Base-by-base conservation (phyloP, 2,113 vertebrate genomes). In the Cyrtonyx montezumae region DNA sequence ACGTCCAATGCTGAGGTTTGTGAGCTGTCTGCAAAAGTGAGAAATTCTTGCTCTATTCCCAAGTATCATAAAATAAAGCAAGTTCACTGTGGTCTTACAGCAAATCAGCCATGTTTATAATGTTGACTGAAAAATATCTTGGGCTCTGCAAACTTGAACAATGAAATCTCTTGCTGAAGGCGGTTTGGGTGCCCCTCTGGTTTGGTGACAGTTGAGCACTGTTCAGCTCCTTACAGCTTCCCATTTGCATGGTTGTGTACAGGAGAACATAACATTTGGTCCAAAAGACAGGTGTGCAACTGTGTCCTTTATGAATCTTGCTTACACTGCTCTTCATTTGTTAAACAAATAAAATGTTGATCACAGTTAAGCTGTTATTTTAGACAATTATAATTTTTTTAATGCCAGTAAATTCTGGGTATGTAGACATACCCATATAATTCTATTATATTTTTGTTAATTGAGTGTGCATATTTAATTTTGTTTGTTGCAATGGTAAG, bases 51-150 rank as follows among this genome's bases (percentile, higher is more conserved):
- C 17, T 14, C 66, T 77, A 21, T 49, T 58, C 37, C 80, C 19
- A 13, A 43, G 43, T 6, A 23, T 68, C 51, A 67, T 79, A 84
- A 71, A 88, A 59, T 32, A 61, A 67, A 69, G 17, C 59, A 40
- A 77, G 6, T 5, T 53, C 25, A 30, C 48, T 66, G 34, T 53
- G 56, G n/a, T 69, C 40, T 43, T 63, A 53, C 40, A 73, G n/a
- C 5, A 23, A 34, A n/a, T 69, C 77, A 19, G 23, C 49, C 28
- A 20, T 21, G 25, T 80, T 68, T 84, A 34, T 0, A 0, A 22
- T 0, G 0, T 84, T 78, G 37, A 45, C 19, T 63, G 69, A 75
- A 74, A 87, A 89, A 59, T 28, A 4, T 68, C 34, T 83, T 0
- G 0, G 19, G 22, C 15, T 79, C 13, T 36, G 66, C 55, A 66